phyloP scores from a whole-genome alignment of 1,140 invertebrate species.

The Cydia pomonella region DNA sequence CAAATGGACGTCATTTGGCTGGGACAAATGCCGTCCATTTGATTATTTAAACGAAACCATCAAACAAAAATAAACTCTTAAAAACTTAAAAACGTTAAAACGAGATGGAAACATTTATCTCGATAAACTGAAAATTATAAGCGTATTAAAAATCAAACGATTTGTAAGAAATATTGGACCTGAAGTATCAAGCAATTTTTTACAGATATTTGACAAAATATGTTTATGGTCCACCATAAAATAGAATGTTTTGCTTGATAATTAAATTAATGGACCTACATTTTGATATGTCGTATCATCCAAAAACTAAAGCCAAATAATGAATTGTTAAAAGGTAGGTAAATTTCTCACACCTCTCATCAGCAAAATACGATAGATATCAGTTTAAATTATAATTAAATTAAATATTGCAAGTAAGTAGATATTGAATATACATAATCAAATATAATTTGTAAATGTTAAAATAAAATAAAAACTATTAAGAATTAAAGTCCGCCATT shows the following conservation, averaged over 20 bases:
- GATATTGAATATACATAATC: too few species aligned
- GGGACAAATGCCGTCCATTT: slow-evolving; percentile 68
- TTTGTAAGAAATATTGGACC: not conserved
- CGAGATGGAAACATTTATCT: not conserved
- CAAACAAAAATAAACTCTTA: slow-evolving; percentile 34
- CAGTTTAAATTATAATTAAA: not conserved
- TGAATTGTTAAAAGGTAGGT: not conserved
- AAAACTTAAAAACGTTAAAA: slow-evolving; percentile 10
- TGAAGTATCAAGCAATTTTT: not conserved
- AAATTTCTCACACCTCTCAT: not conserved
- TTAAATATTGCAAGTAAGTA: not conserved
- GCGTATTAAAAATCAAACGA: not conserved
- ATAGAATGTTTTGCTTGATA: not conserved
- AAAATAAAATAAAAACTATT: not conserved
- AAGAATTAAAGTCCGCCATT: not conserved
- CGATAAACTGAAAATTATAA: not conserved
- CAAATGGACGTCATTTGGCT: slow-evolving; percentile 72
- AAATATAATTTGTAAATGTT: not conserved
- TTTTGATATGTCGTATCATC: slow-evolving; percentile 11
- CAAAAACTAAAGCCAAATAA: not conserved
- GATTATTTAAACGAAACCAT: slow-evolving; percentile 41
- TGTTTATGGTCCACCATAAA: not conserved
- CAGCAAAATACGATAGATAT: not conserved
- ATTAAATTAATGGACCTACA: not conserved
- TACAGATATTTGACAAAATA: not conserved